Base-by-base conservation (phyloP, 2,888 invertebrate species). In the Zygogramma bicolorata region DNA sequence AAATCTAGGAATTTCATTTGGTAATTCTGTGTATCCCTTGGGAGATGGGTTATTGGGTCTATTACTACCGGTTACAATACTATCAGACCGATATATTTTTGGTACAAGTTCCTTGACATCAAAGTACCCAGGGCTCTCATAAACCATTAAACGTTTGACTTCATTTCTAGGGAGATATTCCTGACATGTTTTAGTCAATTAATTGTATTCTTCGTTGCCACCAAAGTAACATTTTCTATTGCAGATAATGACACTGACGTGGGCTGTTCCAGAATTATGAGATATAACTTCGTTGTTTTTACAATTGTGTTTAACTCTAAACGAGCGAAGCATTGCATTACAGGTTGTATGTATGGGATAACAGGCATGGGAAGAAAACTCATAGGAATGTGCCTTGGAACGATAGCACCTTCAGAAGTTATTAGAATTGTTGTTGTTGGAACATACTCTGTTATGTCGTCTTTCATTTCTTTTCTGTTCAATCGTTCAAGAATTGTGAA, bases 321-420 rank as follows among this genome's bases (percentile, higher is more conserved):
- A 49, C 71, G 67, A 15, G 38, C 15, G n/a, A 31, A 66, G 18
- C 66, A 67, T 66, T 58, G 59, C 7, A 29, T 71, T 18, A 66
- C 49, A 3, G 68, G 68, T 34, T 42, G 2, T 2, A 62, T 38
- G 25, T 62, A 68, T 22, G 62, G 42, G 5, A 25, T 15, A 0
- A 68, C 38, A 18, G 49, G 29, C 15, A 31, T 25, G 10, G 29
- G 13, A 3, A 71, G 22, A n/a, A 22, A 59, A 65, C 53, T 46
- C 6, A 69, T 34, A 7, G 57, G 22, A 7, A 68, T 15, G n/a
- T 25, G 2, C n/a, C 53, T 29, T 1, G 69, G 69, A 15, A 69
- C n/a, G 5, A 22, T 53, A 53, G 31, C 49, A 1, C 69, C 63
- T n/a, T 62, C 13, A 38, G 63, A 63, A 2, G 69, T 69, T 10